Conservation (phyloP, 2,113 vertebrate genomes). For the Procapra przewalskii region DNA sequence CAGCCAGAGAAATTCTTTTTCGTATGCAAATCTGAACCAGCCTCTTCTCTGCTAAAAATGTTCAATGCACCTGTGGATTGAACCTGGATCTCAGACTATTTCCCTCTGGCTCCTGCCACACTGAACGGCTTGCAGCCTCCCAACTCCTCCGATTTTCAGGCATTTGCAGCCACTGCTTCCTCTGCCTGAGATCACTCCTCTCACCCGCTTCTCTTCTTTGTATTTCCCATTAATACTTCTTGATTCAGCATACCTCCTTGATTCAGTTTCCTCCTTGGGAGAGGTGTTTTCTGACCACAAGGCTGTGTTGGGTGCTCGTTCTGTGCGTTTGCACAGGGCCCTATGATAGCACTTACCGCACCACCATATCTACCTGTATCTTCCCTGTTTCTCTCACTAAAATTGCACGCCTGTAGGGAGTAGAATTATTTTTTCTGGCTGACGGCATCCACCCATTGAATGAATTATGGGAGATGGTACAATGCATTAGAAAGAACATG, state of each 20-base stretch:
- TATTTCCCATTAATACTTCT: neutral
- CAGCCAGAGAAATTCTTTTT: neutral
- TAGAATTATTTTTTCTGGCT: neutral
- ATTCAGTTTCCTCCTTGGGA: neutral
- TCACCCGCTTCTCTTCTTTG: neutral
- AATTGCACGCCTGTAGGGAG: neutral
- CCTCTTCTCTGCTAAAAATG: neutral
- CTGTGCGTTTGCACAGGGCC: neutral
- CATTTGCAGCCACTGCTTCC: neutral
- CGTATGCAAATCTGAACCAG: neutral
- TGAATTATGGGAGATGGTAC: neutral
- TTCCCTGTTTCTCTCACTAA: neutral
- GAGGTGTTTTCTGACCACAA: neutral
- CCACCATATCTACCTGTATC: neutral
- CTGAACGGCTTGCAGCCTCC: neutral
- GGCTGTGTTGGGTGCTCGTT: neutral
- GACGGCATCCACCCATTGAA: neutral
- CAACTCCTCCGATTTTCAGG: neutral
- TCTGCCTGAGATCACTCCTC: neutral
- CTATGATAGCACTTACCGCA: neutral
- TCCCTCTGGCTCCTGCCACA: neutral
- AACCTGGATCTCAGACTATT: neutral
- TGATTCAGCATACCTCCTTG: neutral
- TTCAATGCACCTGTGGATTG: neutral
- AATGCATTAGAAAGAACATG: neutral